These are phyloP conservation scores for Nineta flava DNA, from an alignment of 2,888 invertebrate species.

Conservation along the genomic window DNA sequence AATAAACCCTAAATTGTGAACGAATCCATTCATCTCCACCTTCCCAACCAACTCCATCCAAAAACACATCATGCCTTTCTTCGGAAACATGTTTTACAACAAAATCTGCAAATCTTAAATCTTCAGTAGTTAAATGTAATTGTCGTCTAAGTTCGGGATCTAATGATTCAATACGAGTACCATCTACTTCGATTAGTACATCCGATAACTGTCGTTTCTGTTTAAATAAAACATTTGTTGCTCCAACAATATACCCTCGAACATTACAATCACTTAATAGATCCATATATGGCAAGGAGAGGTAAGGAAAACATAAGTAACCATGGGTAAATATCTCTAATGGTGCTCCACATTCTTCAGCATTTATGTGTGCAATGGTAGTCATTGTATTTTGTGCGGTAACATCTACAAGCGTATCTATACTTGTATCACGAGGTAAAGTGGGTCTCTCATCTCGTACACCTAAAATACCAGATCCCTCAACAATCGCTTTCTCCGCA, in stretches of 20 bases:
- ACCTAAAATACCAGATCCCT: constrained; percentile 6
- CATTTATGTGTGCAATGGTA: constrained; percentile 44
- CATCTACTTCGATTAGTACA: constrained; percentile 79
- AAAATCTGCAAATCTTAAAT: constrained; percentile 88
- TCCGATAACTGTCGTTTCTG: constrained; percentile 88
- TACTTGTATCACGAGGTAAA: constrained; percentile 55
- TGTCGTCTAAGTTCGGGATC: constrained; percentile 68
- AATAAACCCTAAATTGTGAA: constrained; percentile 79
- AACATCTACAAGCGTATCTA: constrained; percentile 40
- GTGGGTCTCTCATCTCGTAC: constrained; percentile 25
- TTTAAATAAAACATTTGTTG: constrained; percentile 96
- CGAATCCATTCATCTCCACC: constrained; percentile 96
- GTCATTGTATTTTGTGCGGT: constrained; percentile 41
- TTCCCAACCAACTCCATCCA: constrained; percentile 66
- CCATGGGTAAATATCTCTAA: constrained; percentile 78
- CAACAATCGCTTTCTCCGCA: constrained; percentile 6
- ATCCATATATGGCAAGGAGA: constrained; percentile 90
- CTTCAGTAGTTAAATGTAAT: constrained; percentile 83
- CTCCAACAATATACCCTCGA: constrained; percentile 77
- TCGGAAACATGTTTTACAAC: constrained; percentile 58
- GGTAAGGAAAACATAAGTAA: constrained; percentile 85
- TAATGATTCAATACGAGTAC: constrained; percentile 64
- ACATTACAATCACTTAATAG: constrained; percentile 76
- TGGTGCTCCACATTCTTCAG: constrained; percentile 73
- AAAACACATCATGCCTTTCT: constrained; percentile 49